phyloP scores from a whole-genome alignment of 2,113 vertebrate genomes.

The Atherinomorus stipes region DNA sequence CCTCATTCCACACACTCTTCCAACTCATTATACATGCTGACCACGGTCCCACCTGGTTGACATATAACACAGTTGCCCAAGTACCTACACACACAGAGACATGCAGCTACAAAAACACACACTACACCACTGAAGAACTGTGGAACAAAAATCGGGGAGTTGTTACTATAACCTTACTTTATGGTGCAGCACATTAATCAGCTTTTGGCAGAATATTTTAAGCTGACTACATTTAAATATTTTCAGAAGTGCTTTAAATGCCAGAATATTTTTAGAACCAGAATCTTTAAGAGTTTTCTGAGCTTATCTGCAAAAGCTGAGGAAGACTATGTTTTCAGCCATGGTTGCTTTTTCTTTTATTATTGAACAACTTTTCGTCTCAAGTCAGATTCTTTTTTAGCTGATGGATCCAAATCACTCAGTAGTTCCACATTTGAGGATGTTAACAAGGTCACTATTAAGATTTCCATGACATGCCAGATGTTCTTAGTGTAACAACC shows the following conservation, averaged over 20 bases:
- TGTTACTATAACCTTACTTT: conserved; percentile 24
- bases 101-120: background rate
- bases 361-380: conserved; percentile 10
- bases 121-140: conserved; percentile 1
- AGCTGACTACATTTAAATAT: conserved; percentile 17
- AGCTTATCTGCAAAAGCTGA: background rate
- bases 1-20: conserved; percentile 28
- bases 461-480: conserved; percentile 32
- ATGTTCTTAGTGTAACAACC: background rate
- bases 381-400: conserved; percentile 20
- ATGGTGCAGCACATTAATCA: conserved; percentile 34
- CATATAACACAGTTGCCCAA: background rate
- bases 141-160: conserved; percentile 8
- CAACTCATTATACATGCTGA: conserved; percentile 34
- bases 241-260: background rate
- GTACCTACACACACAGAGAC: background rate
- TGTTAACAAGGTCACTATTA: conserved; percentile 44
- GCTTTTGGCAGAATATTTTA: conserved; percentile 9
- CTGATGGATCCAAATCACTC: conserved; percentile 36
- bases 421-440: conserved; percentile 22
- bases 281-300: background rate
- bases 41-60: conserved; percentile 4
- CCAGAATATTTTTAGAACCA: background rate
- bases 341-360: background rate
- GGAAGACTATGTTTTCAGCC: conserved; percentile 12